Base-by-base conservation (phyloP, 1,140 invertebrate species). In the Stratiolaelaps scimitus region DNA sequence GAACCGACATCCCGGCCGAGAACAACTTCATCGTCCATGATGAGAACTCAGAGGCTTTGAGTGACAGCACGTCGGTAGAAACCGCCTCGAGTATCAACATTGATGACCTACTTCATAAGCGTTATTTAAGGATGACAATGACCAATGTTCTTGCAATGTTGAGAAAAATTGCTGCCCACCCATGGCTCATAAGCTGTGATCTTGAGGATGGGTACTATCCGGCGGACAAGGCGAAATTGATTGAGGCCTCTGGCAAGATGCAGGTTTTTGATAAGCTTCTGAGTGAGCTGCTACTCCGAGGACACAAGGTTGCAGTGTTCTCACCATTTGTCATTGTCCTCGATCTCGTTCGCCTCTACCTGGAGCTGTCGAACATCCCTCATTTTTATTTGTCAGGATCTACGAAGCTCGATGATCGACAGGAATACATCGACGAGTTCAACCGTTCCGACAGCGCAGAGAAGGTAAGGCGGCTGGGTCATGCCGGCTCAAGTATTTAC, bases 241-340 rank as follows among this genome's bases (percentile, higher is more conserved):
- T 91, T 0, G 88, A 90, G 69, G 98, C 97, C 75, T 91, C 89
- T 72, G 96, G 95, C 0, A 99, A 99, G 80, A 86, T 99, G 84
- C 83, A 86, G 0, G 87, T 99, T 64, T 78, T 99, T 1, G 94
- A 99, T 73, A 99, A 98, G 76, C 74, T 99, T 5, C 78, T 99
- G 47, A 88, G 89, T 0, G 92, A 88, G 76, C 76, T 99, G 0
- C 83, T 89, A 71, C 85, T 88, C 69, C 90, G 98, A 77, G 91
- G 84, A 0, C 97, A 92, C 0, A 79, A 95, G 43, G 93, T 99
- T 10, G 78, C 99, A 0, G 89, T 99, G 71, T 99, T 99, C 79
- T 95, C 89, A 71, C 94, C 98, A 77, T 98, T 99, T 94, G 97
- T 28, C 5, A 23, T 28, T 7, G 15, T 48, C 15, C 47, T 48